Percentiles rank a stretch among this genome's conserved stretches.
Evolutionary conservation across 2,888 invertebrate species (phyloP).

Genomic region (Watsonalla binaria): DNA sequence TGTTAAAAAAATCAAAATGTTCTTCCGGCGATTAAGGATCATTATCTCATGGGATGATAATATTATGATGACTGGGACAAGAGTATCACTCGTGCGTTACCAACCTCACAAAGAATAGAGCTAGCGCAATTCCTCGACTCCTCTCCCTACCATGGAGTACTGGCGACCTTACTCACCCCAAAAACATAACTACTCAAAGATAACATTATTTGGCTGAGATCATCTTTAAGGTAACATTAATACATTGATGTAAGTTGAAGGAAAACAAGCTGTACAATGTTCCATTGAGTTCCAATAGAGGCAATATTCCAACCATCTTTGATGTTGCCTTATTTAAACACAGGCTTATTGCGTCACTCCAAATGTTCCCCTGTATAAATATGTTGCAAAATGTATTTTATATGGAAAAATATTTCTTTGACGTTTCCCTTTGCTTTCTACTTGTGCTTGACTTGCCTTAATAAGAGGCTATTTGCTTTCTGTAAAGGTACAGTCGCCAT

Average conservation of each 20-base stretch:
- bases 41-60: too few relatives aligned
- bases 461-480: slow-evolving; percentile 1
- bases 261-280: slow-evolving; percentile 18
- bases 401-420: slow-evolving; percentile 30
- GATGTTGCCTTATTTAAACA: slow-evolving; percentile 68
- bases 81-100: too few relatives aligned
- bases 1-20: too few relatives aligned
- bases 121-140: too few relatives aligned
- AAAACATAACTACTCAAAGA: too few relatives aligned
- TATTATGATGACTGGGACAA: too few relatives aligned
- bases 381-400: slow-evolving; percentile 27
- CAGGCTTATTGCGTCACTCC: slow-evolving; percentile 56
- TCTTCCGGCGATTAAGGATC: too few relatives aligned
- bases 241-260: background rate
- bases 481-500: background rate
- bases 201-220: too few relatives aligned
- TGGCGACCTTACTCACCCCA: too few relatives aligned
- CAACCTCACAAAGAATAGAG: too few relatives aligned
- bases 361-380: slow-evolving; percentile 33
- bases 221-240: too few relatives aligned
- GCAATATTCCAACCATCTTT: slow-evolving; percentile 54
- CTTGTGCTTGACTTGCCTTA: slow-evolving; percentile 2
- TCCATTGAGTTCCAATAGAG: slow-evolving; percentile 44
- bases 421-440: slow-evolving; percentile 7
- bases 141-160: too few relatives aligned